Conservation (phyloP, 2,797 vertebrate species). For the Neosalanx taihuensis region DNA sequence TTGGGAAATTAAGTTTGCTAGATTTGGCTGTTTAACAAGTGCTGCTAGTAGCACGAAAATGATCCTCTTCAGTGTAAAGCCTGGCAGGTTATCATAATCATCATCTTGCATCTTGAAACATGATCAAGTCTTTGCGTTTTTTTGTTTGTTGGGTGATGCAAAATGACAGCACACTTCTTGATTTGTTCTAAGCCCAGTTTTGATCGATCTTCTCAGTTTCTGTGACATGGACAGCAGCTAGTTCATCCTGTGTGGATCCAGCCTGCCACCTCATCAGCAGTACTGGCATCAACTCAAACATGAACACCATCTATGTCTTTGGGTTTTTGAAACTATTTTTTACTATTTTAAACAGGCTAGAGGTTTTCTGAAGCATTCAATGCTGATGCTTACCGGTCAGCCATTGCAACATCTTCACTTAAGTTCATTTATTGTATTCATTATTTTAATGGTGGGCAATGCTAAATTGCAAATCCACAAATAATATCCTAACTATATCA, state of each 20-base stretch:
- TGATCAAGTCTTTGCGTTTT: not conserved
- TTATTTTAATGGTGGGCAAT: too few relatives aligned
- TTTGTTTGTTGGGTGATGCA: constrained; percentile 10
- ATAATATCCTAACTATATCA: too few relatives aligned
- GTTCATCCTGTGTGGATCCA: constrained; percentile 23
- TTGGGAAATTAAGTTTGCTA: too few relatives aligned
- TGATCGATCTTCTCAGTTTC: constrained; percentile 50
- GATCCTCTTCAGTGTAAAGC: too few relatives aligned
- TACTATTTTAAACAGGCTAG: not conserved
- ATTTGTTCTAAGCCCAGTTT: constrained; percentile 31
- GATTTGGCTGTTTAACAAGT: too few relatives aligned
- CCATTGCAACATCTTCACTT: not conserved
- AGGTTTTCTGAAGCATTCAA: not conserved
- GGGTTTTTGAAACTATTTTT: not conserved
- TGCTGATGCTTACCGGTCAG: not conserved
- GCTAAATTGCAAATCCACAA: too few relatives aligned
- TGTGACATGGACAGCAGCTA: constrained; percentile 41
- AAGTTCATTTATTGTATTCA: too few relatives aligned
- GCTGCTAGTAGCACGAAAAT: too few relatives aligned
- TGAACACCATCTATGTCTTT: not conserved
- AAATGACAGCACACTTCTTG: constrained; percentile 29
- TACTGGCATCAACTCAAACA: not conserved
- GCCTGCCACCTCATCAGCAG: constrained; percentile 45
- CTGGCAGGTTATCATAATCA: too few relatives aligned
- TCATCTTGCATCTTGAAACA: not conserved